phyloP scores from a whole-genome alignment of 2,113 vertebrate genomes.

The Microcebus tavaratra region DNA sequence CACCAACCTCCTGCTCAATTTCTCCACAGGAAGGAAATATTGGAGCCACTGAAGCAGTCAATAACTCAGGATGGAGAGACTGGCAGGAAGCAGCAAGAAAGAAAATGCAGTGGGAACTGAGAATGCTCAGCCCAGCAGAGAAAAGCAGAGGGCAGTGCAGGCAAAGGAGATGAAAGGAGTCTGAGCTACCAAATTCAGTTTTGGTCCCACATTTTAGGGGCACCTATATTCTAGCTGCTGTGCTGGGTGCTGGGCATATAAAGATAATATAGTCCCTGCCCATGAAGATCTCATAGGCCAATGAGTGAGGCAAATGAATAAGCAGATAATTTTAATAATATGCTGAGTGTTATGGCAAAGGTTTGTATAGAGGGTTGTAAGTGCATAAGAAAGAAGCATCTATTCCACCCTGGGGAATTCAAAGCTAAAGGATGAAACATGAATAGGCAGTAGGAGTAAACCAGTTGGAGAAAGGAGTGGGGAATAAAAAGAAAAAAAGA shows the following conservation, averaged over 20 bases:
- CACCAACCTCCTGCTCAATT: slow-evolving; percentile 31
- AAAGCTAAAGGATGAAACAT: slow-evolving; percentile 39
- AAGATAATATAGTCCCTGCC: not conserved
- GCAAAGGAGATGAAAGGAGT: not conserved
- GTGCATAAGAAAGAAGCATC: not conserved
- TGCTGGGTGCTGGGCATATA: not conserved
- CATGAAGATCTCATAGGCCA: not conserved
- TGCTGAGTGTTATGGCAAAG: not conserved
- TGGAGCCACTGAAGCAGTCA: slow-evolving; percentile 25
- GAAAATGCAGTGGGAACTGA: not conserved
- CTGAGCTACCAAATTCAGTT: not conserved
- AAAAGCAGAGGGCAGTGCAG: not conserved
- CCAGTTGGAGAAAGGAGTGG: slow-evolving; percentile 22
- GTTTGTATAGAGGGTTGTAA: not conserved
- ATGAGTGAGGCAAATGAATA: slow-evolving; percentile 2
- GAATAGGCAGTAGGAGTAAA: not conserved
- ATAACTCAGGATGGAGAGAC: not conserved
- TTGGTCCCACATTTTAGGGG: not conserved
- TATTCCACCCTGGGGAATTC: not conserved
- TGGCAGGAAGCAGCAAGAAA: not conserved
- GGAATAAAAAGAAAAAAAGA: not conserved
- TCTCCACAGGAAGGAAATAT: slow-evolving; percentile 40
- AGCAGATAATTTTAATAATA: slow-evolving; percentile 20
- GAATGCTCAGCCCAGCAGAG: not conserved
- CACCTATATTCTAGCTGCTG: not conserved